These are phyloP conservation scores for Eristalis arbustorum DNA, from an alignment of 2,888 invertebrate species.

Conservation along the genomic window DNA sequence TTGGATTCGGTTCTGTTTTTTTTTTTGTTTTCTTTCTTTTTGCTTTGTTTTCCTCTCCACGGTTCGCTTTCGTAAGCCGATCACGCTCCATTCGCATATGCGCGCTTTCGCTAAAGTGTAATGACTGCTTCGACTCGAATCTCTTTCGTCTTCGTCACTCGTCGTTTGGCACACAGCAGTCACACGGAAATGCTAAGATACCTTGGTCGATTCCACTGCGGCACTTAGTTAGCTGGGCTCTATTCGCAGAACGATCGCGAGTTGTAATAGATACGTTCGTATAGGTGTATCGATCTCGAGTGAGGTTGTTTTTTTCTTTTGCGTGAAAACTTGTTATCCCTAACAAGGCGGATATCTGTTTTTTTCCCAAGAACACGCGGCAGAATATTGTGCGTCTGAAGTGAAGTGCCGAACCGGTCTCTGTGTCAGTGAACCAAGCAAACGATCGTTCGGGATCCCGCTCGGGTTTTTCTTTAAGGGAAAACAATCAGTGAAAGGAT, in stretches of 20 bases:
- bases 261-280: background rate
- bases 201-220: constrained; percentile 49
- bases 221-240: background rate
- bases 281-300: background rate
- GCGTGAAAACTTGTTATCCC: background rate
- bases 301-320: background rate
- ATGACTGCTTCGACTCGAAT: constrained; percentile 52
- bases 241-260: constrained; percentile 14
- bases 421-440: constrained; percentile 34
- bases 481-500: constrained; percentile 64
- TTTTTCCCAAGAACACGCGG: constrained; percentile 14
- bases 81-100: constrained; percentile 65
- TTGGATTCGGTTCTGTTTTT: constrained; percentile 17
- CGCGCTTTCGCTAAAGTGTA: constrained; percentile 68
- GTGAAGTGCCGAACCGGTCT: constrained; percentile 44
- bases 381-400: background rate
- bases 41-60: background rate
- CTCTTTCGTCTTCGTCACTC: constrained; percentile 58
- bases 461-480: background rate
- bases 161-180: constrained; percentile 47
- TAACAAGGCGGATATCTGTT: background rate
- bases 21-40: background rate
- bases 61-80: constrained; percentile 46
- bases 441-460: background rate
- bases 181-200: constrained; percentile 65